Conservation (phyloP, 2,888 invertebrate species). For the Aproaerema taeniolella region DNA sequence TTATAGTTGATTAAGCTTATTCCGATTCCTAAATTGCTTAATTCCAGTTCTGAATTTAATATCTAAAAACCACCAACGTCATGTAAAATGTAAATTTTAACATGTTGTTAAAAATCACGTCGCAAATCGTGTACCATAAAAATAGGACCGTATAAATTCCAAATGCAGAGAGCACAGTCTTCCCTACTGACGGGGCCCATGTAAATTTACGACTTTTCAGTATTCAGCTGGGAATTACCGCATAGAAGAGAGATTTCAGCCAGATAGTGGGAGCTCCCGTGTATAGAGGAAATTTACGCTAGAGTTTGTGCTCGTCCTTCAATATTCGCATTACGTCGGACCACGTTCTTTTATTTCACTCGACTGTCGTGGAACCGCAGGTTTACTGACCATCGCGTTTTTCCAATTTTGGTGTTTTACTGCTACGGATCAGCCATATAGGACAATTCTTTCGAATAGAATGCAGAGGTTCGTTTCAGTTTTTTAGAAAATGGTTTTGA, state of each 20-base stretch:
- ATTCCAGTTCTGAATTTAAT: no score
- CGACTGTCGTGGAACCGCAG: constrained; percentile 2
- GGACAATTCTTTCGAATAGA: no score
- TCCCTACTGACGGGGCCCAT: constrained; percentile 49
- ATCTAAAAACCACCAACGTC: constrained; percentile 33
- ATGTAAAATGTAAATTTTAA: constrained; percentile 62
- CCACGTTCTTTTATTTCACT: constrained; percentile 18
- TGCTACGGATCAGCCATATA: no score
- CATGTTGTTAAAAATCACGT: constrained; percentile 65
- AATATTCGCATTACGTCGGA: constrained; percentile 23
- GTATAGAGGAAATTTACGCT: constrained; percentile 40
- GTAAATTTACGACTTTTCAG: constrained; percentile 69
- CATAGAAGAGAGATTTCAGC: constrained; percentile 53
- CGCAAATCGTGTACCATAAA: constrained; percentile 54
- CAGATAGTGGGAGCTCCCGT: constrained; percentile 40
- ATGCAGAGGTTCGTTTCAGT: no score
- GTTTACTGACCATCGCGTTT: constrained; percentile 14
- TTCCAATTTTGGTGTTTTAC: constrained; percentile 13
- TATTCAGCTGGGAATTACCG: constrained; percentile 63
- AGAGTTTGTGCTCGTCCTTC: constrained; percentile 31
- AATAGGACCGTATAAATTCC: constrained; percentile 56
- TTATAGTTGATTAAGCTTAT: background rate
- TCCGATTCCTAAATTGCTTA: no score
- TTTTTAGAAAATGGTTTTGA: no score
- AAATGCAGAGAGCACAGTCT: constrained; percentile 47